These are phyloP conservation scores for Zaprionus capensis DNA, from an alignment of 1,140 invertebrate genomes.

Conservation along the genomic window DNA sequence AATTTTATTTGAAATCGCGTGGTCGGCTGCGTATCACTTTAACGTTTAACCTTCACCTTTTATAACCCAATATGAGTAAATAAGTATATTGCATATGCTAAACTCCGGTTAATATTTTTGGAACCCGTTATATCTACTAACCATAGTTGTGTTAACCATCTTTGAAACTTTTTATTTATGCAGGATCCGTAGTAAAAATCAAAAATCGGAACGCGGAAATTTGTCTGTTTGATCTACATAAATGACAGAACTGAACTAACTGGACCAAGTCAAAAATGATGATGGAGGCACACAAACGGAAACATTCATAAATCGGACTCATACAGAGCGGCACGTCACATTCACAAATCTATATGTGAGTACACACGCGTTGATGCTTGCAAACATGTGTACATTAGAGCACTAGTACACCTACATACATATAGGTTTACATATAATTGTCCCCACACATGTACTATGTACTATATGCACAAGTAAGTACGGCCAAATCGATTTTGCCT, in stretches of 20 bases:
- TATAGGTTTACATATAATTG: neutral
- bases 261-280: slow-evolving; percentile 61
- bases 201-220: slow-evolving; percentile 44
- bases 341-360: slow-evolving; percentile 19
- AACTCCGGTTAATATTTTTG: neutral
- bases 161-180: slow-evolving; percentile 2
- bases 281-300: slow-evolving; percentile 66
- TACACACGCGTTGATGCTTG: slow-evolving; percentile 16
- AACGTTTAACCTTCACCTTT: too few relatives aligned
- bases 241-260: slow-evolving; percentile 69
- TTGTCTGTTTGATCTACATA: slow-evolving; percentile 63
- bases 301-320: slow-evolving; percentile 59
- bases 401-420: neutral
- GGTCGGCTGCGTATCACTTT: too few relatives aligned
- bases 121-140: slow-evolving; percentile 27
- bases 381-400: slow-evolving; percentile 14
- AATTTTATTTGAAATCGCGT: too few relatives aligned
- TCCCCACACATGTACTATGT: neutral
- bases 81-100: too few relatives aligned
- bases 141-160: slow-evolving; percentile 67
- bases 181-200: neutral
- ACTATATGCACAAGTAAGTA: slow-evolving; percentile 37
- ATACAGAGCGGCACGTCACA: slow-evolving; percentile 43
- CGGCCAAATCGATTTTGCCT: slow-evolving; percentile 53
- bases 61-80: too few relatives aligned